These are phyloP conservation scores for Spisula solida DNA, from an alignment of 2,888 invertebrate species.

Conservation along the genomic window DNA sequence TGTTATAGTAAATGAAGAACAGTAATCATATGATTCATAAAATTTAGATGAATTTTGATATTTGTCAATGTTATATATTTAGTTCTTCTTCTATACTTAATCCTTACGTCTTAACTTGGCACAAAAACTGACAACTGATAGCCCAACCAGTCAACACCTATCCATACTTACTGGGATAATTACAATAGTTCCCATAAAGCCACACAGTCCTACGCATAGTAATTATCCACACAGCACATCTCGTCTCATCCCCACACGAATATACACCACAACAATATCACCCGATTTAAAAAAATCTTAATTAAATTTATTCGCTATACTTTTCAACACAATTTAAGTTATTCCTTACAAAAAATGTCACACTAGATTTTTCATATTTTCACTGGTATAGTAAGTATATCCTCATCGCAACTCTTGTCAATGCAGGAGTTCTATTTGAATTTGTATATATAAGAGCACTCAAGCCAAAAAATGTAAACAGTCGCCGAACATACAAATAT, in stretches of 20 bases:
- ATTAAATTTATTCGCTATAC: not conserved
- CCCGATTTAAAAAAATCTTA: not conserved
- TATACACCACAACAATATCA: not conserved
- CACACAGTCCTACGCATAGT: not conserved
- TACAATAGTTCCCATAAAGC: slow-evolving; percentile 67
- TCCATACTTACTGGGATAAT: slow-evolving; percentile 66
- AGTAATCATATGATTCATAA: too few species aligned
- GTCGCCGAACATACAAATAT: not conserved
- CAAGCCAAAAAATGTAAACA: slow-evolving; percentile 1
- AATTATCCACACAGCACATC: not conserved
- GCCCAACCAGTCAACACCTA: too few species aligned
- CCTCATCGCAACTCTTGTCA: not conserved
- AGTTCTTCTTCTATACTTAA: too few species aligned
- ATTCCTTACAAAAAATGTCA: not conserved
- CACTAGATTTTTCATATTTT: not conserved
- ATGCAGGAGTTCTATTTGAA: not conserved
- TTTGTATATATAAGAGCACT: slow-evolving; percentile 17
- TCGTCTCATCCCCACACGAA: not conserved
- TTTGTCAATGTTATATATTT: too few species aligned
- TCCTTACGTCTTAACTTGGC: too few species aligned
- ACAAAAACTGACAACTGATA: too few species aligned
- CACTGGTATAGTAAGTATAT: not conserved
- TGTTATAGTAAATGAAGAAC: too few species aligned
- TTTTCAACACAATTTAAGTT: not conserved
- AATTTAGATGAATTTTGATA: too few species aligned